Conservation (phyloP, 2,797 vertebrate species). For the Megalops cyprinoides region DNA sequence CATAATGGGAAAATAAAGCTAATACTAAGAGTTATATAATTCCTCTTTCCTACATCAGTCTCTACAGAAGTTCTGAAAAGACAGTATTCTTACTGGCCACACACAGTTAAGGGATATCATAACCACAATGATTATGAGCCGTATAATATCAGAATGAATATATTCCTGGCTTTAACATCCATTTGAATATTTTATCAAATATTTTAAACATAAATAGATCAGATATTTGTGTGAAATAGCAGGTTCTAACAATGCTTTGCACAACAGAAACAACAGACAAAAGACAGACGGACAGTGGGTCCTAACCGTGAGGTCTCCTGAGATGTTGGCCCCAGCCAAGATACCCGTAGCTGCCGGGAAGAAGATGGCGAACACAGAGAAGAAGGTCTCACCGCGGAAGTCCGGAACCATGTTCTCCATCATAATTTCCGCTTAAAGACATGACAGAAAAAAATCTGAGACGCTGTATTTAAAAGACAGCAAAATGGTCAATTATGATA, state of each 20-base stretch:
- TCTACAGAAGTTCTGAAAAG: background rate
- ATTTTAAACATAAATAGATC: too few relatives aligned
- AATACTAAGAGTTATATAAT: background rate
- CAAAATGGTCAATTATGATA: background rate
- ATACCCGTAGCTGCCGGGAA: constrained; percentile 98
- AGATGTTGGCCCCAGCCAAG: constrained; percentile 97
- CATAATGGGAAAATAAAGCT: constrained; percentile 26
- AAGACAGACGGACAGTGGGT: background rate
- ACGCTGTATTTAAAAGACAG: background rate
- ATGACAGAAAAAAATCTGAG: background rate
- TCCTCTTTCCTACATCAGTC: background rate
- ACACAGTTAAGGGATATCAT: too few relatives aligned
- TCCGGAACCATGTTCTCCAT: constrained; percentile 94
- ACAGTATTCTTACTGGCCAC: background rate
- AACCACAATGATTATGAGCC: too few relatives aligned
- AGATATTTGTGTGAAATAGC: too few relatives aligned
- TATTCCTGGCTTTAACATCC: too few relatives aligned
- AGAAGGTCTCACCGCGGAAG: constrained; percentile 88
- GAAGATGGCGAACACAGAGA: constrained; percentile 96
- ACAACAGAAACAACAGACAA: background rate
- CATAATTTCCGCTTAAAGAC: constrained; percentile 82
- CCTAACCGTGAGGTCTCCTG: constrained; percentile 95
- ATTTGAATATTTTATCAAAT: too few relatives aligned
- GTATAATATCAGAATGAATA: too few relatives aligned
- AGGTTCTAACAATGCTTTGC: background rate